Base-by-base conservation (phyloP, 2,113 vertebrate genomes). In the Cochlearius cochlearius region DNA sequence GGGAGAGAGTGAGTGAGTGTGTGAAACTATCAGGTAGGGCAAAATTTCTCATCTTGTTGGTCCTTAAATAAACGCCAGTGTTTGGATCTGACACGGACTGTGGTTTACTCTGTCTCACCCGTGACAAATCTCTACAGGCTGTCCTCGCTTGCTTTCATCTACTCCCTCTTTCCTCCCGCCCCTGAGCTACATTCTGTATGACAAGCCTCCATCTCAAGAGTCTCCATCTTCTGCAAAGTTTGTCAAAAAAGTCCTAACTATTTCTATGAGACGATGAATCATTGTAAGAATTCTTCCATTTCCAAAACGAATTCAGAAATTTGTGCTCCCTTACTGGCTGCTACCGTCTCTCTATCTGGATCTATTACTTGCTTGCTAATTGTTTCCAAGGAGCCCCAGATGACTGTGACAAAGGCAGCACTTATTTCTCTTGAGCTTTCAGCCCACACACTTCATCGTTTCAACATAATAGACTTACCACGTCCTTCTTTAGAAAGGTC, bases 371-470 rank as follows among this genome's bases (percentile, higher is more conserved):
- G 17, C 38, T 67, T 11, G 10, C 34, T 68, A 82, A 85, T 59
- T 50, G 30, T 86, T 95, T 95, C 89, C 73, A 74, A 64, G 43
- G 36, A 91, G 23, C 32, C 43, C 56, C 43, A 74, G 23, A 62
- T 55, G 38, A 47, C 27, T 92, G 59, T 77, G 47, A 92, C 21
- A 87, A 89, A 87, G 52, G 36, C 41, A 84, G 47, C 29, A 72
- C 26, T 88, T 88, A 55, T 19, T 86, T 87, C 64, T 94, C 68
- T 47, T 71, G 38, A 76, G 47, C 60, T 95, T 89, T 67, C 74
- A 72, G 47, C 68, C 60, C 49, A 47, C 50, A 50, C 72, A 59
- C n/a, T 50, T 80, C n/a, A 81, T 67, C 84, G n/a, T 94, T 95
- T 92, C 89, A 47, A 17, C 68, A 18, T 67, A 81, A 81, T n/a